These are phyloP conservation scores for Archaeoteleia sp. DNA, from an alignment of 2,888 invertebrate species.

Conservation along the genomic window DNA sequence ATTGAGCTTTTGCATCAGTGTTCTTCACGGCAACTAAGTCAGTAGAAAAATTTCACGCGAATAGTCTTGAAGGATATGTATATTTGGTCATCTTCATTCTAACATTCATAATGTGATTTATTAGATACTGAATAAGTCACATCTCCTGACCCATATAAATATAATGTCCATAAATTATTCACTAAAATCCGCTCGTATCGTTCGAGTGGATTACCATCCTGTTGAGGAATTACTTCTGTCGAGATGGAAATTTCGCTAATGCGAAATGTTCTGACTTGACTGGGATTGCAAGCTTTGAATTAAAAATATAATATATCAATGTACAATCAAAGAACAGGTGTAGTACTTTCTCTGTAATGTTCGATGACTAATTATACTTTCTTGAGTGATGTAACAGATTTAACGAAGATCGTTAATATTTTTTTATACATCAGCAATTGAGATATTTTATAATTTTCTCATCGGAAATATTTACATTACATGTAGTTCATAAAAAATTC, in stretches of 20 bases:
- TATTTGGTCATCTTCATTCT: too few relatives aligned
- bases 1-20: too few relatives aligned
- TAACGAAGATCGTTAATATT: too few relatives aligned
- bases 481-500: too few relatives aligned
- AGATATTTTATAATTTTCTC: neutral
- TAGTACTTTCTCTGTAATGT: conserved; percentile 19
- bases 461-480: too few relatives aligned
- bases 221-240: conserved; percentile 51
- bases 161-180: conserved; percentile 49
- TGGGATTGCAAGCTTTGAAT: conserved; percentile 31
- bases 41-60: too few relatives aligned
- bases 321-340: conserved; percentile 9
- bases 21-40: too few relatives aligned
- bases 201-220: conserved; percentile 46
- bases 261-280: conserved; percentile 43
- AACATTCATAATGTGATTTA: conserved; percentile 23
- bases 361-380: conserved; percentile 26
- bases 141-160: conserved; percentile 46
- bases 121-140: conserved; percentile 45
- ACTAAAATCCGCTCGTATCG: conserved; percentile 45
- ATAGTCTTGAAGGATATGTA: too few relatives aligned
- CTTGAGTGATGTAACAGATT: conserved; percentile 5
- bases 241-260: conserved; percentile 45
- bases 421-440: too few relatives aligned
- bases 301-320: conserved; percentile 41